Base-by-base conservation (phyloP, 2,113 vertebrate genomes). In the Athene noctua region DNA sequence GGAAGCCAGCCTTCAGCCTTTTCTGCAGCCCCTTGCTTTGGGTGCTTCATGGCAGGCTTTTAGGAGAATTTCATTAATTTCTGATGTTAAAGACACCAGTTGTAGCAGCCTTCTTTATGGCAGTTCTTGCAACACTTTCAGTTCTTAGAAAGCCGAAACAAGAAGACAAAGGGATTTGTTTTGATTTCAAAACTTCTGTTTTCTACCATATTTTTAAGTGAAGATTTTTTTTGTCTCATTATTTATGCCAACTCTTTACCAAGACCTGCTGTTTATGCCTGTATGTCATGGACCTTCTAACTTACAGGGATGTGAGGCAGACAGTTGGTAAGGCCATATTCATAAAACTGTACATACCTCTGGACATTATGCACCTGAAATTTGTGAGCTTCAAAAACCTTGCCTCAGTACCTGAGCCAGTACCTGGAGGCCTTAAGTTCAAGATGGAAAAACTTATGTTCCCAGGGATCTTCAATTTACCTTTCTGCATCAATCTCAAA, bases 131-230 rank as follows among this genome's bases (percentile, higher is more conserved):
- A 86, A 86, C 8, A 49, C 27, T 93, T 93, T 79, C 80, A 86
- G 38, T 96, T 95, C 78, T 88, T 75, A 80, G 71, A 89, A 92
- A 80, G 52, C 40, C 84, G 90, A 81, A 96, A 63, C 26, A 63
- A 86, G 74, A 74, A 81, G 8, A 47, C 4, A 21, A 73, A 70
- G 6, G 27, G 38, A 25, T 73, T 88, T 78, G 12, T 15, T 88
- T 68, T 90, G 34, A 67, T 67, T 93, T 93, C 22, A 93, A 51
- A 86, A 90, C 71, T 90, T 90, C 58, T 47, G 10, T 65, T 94
- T 93, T 92, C 38, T 54, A 67, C 15, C 1, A 3, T 26, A 32
- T 44, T 79, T 92, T 78, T 4, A 46, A 1, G 0, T 32, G 8
- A 85, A 38, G 44, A 77, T 25, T 49, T 88, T 49, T 87, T 89